phyloP scores from a whole-genome alignment of 2,888 invertebrate genomes.

The Erebia aethiops region DNA sequence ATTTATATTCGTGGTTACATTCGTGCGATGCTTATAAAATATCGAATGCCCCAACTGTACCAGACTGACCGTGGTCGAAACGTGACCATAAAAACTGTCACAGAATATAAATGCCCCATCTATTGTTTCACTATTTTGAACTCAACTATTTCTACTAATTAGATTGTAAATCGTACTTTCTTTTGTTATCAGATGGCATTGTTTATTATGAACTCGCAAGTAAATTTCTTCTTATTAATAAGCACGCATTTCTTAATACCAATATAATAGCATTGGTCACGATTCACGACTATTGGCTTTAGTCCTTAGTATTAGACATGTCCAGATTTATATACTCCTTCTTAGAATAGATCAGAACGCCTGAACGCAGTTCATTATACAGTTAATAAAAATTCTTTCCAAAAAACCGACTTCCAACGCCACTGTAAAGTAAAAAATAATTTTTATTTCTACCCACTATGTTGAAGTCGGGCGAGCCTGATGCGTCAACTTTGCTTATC shows the following conservation, averaged over 20 bases:
- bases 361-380: too few relatives aligned
- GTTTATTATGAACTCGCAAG: slow-evolving; percentile 39
- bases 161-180: slow-evolving; percentile 32
- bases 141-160: slow-evolving; percentile 31
- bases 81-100: slow-evolving; percentile 59
- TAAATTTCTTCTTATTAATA: slow-evolving; percentile 37
- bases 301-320: neutral
- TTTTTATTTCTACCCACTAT: too few relatives aligned
- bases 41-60: slow-evolving; percentile 53
- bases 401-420: too few relatives aligned
- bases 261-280: slow-evolving; percentile 20
- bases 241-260: slow-evolving; percentile 25
- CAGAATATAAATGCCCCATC: slow-evolving; percentile 53
- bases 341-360: neutral
- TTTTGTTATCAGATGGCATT: slow-evolving; percentile 40
- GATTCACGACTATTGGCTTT: slow-evolving; percentile 14
- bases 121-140: slow-evolving; percentile 38
- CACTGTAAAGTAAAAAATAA: too few relatives aligned
- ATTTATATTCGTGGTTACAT: slow-evolving; percentile 45
- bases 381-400: too few relatives aligned
- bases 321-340: neutral
- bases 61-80: slow-evolving; percentile 49
- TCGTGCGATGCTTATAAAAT: slow-evolving; percentile 60
- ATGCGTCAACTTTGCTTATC: too few relatives aligned
- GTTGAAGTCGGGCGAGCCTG: too few relatives aligned